phyloP scores from a whole-genome alignment of 1,140 invertebrate genomes.

The Megalopta genalis region DNA sequence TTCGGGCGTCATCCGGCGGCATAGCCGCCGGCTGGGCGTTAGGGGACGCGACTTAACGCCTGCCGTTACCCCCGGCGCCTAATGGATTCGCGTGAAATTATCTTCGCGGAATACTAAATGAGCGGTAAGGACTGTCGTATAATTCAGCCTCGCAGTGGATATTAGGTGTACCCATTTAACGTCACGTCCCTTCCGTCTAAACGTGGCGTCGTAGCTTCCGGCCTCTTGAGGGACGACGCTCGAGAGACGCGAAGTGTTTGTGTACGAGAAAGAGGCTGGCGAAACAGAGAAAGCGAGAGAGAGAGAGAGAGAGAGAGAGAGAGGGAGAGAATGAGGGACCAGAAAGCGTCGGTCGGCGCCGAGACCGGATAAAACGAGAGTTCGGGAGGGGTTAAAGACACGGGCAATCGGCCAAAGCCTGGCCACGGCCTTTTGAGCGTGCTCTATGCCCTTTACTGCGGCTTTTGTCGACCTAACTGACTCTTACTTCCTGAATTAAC shows the following conservation, averaged over 20 bases:
- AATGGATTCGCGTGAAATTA: slow-evolving; percentile 66
- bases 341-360: not conserved
- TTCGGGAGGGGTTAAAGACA: slow-evolving; percentile 52
- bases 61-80: slow-evolving; percentile 14
- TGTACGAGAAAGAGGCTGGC: not conserved
- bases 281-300: not conserved
- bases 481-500: slow-evolving; percentile 58
- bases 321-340: no score
- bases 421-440: slow-evolving; percentile 36
- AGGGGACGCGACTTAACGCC: slow-evolving; percentile 52
- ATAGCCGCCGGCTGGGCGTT: not conserved
- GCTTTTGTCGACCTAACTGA: slow-evolving; percentile 43
- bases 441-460: slow-evolving; percentile 48
- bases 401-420: slow-evolving; percentile 60
- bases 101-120: slow-evolving; percentile 68
- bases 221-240: slow-evolving; percentile 36
- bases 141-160: slow-evolving; percentile 60
- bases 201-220: slow-evolving; percentile 50
- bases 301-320: not conserved
- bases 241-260: not conserved
- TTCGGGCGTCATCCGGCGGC: not conserved
- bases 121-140: slow-evolving; percentile 66
- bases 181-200: slow-evolving; percentile 63
- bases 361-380: slow-evolving; percentile 15
- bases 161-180: slow-evolving; percentile 67